A percentile compares a stretch with the other conserved stretches of the same genome.
phyloP scores from a whole-genome alignment of 2,113 vertebrate genomes.

The Osmerus mordax region DNA sequence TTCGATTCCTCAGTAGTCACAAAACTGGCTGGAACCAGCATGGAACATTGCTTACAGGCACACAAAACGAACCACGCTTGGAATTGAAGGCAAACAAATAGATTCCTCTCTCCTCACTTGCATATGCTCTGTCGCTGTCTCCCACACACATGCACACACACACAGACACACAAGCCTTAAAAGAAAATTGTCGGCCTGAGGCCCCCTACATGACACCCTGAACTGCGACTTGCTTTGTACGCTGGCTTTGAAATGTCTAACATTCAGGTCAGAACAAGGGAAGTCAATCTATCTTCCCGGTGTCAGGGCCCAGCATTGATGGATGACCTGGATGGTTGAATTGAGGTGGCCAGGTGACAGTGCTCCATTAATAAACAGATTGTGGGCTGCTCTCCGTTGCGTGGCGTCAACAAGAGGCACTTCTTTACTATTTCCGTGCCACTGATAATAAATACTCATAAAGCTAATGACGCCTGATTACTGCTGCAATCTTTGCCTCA shows the following conservation, averaged over 20 bases:
- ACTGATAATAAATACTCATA: conserved; percentile 82
- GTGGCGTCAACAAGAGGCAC: conserved; percentile 69
- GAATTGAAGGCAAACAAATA: conserved; percentile 69
- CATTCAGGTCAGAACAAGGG: conserved; percentile 66
- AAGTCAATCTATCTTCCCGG: conserved; percentile 66
- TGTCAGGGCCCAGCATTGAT: conserved; percentile 63
- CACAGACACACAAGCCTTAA: conserved; percentile 21
- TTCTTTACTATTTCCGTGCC: conserved; percentile 73
- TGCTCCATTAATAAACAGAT: conserved; percentile 75
- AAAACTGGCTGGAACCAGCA: conserved; percentile 67
- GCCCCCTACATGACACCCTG: conserved; percentile 63
- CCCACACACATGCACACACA: conserved; percentile 22
- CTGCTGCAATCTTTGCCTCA: conserved; percentile 80
- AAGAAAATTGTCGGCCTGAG: conserved; percentile 40
- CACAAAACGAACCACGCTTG: conserved; percentile 66
- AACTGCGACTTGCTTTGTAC: conserved; percentile 56
- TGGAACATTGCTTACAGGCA: conserved; percentile 69
- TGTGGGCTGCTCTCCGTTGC: conserved; percentile 65
- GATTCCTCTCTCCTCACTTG: conserved; percentile 60
- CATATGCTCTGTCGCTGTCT: conserved; percentile 47
- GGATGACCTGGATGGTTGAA: conserved; percentile 65
- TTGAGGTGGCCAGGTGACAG: conserved; percentile 71
- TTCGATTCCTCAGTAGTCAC: conserved; percentile 51
- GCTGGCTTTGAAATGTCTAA: conserved; percentile 64
- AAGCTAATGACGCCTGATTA: conserved; percentile 82